Evolutionary conservation across 2,888 invertebrate species (phyloP), one percentile per base, ranked within the genome.

Genomic region (Cheilosia impressa): DNA sequence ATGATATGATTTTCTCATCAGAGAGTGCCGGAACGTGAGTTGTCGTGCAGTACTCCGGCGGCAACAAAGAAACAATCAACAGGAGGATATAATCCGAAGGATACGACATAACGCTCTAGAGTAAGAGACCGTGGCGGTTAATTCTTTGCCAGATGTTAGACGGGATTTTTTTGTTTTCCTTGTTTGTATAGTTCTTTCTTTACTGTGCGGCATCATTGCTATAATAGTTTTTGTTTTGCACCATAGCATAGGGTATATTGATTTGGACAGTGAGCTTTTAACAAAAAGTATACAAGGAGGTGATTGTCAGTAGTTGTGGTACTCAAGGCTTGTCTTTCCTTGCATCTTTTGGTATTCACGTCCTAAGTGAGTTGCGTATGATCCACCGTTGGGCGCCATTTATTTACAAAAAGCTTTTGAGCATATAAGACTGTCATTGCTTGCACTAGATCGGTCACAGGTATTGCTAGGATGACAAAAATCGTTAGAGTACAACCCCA

Each of bases 21-120:
- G 71, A 72, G 66, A 85, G 72, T 85, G 85, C 76, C 72, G 76
- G 85, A 81, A 85, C 85, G 85, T 85, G 85, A 81, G 85, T 81
- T 71, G 50, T 81, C 63, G 68, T 85, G 85, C 81, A 77, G 81
- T 76, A 85, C 76, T 81, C 71, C 41, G 52, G 68, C 72, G 72
- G 85, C 76, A 85, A 81, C 85, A 85, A 85, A 85, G 85, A 85
- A 85, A 81, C 80, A 85, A 81, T 85, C 85, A 85, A 85, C 85
- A 85, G 85, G 85, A 85, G 81, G 81, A 81, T 85, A 80, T 81
- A 85, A 85, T 81, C 85, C 81, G 50, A 81, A 81, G 85, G 81
- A 85, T 85, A 81, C 68, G 68, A 80, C 55, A 85, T 66, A 62
- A 62, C 72, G 72, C 34, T 53, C 52, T 55, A 50, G 79, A 80